Percentiles rank a stretch among this genome's conserved stretches.
Evolutionary conservation across 2,888 invertebrate genomes (phyloP).

Genomic region (Scrobipalpa costella): DNA sequence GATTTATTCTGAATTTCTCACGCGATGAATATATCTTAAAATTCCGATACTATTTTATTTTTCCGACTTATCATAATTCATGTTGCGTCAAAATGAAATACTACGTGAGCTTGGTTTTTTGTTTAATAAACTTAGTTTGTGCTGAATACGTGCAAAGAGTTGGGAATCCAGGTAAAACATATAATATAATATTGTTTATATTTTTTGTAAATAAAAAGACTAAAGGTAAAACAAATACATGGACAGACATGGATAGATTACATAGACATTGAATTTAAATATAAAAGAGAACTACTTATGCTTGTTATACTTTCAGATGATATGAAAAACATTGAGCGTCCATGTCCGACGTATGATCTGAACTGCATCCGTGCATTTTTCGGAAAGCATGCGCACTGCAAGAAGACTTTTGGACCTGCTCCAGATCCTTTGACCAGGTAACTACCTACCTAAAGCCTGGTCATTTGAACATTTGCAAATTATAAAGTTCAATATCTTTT

Average conservation of each 20-base stretch:
- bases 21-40: background rate
- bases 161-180: background rate
- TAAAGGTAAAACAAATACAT: background rate
- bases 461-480: no score
- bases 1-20: background rate
- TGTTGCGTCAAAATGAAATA: background rate
- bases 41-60: background rate
- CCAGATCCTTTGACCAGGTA: slow-evolving; percentile 26
- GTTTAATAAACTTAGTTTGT: background rate
- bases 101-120: background rate
- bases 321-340: slow-evolving; percentile 28
- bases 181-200: no score
- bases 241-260: no score
- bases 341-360: slow-evolving; percentile 33
- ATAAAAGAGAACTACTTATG: background rate
- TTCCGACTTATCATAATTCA: background rate
- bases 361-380: slow-evolving; percentile 24
- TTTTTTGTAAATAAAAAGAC: background rate
- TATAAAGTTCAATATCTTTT: no score
- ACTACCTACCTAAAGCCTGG: no score
- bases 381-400: slow-evolving; percentile 15
- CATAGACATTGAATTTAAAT: background rate
- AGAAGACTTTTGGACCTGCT: slow-evolving; percentile 16
- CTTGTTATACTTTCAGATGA: background rate
- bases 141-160: background rate